A percentile compares a stretch with the other conserved stretches of the same genome.
These are phyloP conservation scores for Cirrhinus mrigala DNA, from an alignment of 2,797 vertebrate species.

Conservation along the genomic window DNA sequence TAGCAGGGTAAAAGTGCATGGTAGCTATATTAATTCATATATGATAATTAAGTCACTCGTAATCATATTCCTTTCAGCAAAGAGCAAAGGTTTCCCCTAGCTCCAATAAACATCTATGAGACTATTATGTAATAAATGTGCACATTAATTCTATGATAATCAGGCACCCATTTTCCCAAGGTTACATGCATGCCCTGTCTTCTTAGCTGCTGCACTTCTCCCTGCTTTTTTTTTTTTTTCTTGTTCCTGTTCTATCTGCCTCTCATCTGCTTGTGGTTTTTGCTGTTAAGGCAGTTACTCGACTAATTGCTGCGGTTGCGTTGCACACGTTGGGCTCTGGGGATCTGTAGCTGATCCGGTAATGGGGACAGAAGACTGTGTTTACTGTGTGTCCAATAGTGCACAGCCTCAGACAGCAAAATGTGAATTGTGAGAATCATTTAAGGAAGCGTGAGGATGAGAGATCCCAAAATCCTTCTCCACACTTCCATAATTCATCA, in stretches of 20 bases:
- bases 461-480: not conserved
- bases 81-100: slow-evolving; percentile 63
- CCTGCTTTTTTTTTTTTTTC: slow-evolving; percentile 59
- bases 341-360: slow-evolving; percentile 62
- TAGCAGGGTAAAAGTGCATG: slow-evolving; percentile 43
- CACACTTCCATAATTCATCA: slow-evolving; percentile 1
- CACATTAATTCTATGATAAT: slow-evolving; percentile 76
- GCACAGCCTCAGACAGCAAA: not conserved
- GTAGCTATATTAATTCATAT: slow-evolving; percentile 59
- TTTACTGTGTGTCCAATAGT: slow-evolving; percentile 63
- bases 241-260: slow-evolving; percentile 48
- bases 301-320: slow-evolving; percentile 66
- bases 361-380: slow-evolving; percentile 67
- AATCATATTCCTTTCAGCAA: slow-evolving; percentile 66
- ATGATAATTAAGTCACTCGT: slow-evolving; percentile 66
- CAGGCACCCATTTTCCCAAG: slow-evolving; percentile 71
- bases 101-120: slow-evolving; percentile 68
- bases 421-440: slow-evolving; percentile 59
- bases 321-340: slow-evolving; percentile 61
- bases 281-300: slow-evolving; percentile 63
- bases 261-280: slow-evolving; percentile 52
- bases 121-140: slow-evolving; percentile 72
- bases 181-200: slow-evolving; percentile 62
- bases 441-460: slow-evolving; percentile 53
- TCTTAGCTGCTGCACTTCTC: slow-evolving; percentile 1